Base-by-base conservation (phyloP, 2,888 invertebrate genomes). In the Gastrophysa polygoni region DNA sequence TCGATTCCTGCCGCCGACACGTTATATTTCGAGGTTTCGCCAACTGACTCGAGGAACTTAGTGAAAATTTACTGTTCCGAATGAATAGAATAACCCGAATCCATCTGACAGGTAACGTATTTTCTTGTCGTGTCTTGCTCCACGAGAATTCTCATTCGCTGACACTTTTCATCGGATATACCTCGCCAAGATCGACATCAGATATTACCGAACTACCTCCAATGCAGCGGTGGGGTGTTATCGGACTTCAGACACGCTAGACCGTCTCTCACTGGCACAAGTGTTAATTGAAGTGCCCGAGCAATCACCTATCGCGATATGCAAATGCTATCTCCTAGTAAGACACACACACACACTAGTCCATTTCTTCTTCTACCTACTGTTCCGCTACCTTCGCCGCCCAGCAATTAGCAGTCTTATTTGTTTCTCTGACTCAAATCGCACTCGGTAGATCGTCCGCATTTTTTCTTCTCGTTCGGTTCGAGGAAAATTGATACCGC, bases 301-400 rank as follows among this genome's bases (percentile, higher is more conserved):
- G 64, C 67, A 68, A 69, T 70, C 70, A 70, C 69, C 67, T 61
- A 71, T 70, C 72, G 71, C 66, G 69, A 72, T 72, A 72, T 72
- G 72, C 71, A 71, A 72, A 72, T 72, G 68, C 43, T 54, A 54
- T 54, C 54, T 63, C 67, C 57, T 49, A 66, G 67, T 69, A 68
- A 67, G 61, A 68, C 68, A 66, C 66, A 69, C 69, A 46, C 48
- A 20, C 55, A 43, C 54, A 24, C 43, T 21, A 43, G 21, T 24
- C 54, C 54, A 43, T 28, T 21, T 54, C 54, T 54, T 54, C 54
- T 44, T 21, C 34, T 51, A 34, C 54, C 54, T 54, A 54, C 54
- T 54, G 54, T 54, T 54, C 6, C 14, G 38, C 38, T 38, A 14
- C 38, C 44, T 43, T 54, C 43, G 54, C 54, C 54, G 54, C 54